These are phyloP conservation scores for Hemitrygon akajei DNA, from an alignment of 2,797 vertebrate species.

Conservation along the genomic window DNA sequence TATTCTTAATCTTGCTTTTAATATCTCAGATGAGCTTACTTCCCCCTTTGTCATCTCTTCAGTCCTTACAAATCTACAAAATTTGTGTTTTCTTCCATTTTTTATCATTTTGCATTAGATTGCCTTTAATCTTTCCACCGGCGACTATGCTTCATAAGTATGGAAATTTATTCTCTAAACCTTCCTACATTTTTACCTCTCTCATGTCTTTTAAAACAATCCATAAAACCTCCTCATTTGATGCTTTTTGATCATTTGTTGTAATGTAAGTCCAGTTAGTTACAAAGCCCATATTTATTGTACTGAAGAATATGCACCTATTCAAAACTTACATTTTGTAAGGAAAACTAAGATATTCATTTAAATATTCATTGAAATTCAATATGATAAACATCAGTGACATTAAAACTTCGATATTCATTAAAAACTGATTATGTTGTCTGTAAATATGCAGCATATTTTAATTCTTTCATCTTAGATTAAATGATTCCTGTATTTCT, in stretches of 20 bases:
- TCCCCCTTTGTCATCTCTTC: not conserved
- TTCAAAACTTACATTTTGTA: not conserved
- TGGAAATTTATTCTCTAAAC: not conserved
- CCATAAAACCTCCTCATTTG: not conserved
- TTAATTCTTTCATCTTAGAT: conserved; percentile 6
- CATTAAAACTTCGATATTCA: not conserved
- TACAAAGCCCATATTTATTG: not conserved
- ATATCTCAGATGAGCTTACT: not conserved
- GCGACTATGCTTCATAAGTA: not conserved
- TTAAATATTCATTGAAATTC: not conserved
- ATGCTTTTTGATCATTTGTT: not conserved
- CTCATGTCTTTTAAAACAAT: not conserved
- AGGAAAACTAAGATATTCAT: not conserved
- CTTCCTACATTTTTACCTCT: not conserved
- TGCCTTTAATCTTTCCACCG: not conserved
- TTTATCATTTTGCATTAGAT: not conserved
- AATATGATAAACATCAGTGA: not conserved
- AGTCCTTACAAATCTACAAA: no score
- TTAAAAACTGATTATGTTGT: conserved; percentile 10
- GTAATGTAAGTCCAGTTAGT: not conserved
- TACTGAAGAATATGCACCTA: not conserved
- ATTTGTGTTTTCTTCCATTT: not conserved
- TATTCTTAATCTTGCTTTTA: not conserved
- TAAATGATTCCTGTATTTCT: conserved; percentile 18
- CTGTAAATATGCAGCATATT: not conserved